Conservation (phyloP, 2,888 invertebrate species). For the Chalcis sispes region DNA sequence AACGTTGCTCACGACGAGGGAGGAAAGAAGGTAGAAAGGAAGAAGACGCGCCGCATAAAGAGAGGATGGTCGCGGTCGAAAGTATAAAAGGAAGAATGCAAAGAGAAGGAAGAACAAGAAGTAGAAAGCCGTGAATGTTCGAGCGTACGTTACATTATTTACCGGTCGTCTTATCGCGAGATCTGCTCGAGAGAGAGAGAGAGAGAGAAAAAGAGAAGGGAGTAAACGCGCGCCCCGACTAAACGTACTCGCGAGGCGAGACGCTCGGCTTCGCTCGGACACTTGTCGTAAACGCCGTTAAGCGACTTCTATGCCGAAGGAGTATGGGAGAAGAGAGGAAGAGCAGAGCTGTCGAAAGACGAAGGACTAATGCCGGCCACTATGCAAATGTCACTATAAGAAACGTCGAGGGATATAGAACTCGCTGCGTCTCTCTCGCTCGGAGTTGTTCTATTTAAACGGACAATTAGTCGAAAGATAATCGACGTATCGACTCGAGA, state of each 20-base stretch:
- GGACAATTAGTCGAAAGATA: conserved; percentile 19
- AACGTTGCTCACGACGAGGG: too few species aligned
- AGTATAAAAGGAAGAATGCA: not conserved
- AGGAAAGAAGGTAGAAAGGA: not conserved
- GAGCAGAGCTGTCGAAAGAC: not conserved
- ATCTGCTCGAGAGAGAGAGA: conserved; percentile 32
- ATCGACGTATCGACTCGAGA: not conserved
- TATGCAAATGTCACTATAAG: too few species aligned
- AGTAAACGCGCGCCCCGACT: not conserved
- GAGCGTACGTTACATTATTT: conserved; percentile 48
- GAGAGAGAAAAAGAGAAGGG: too few species aligned
- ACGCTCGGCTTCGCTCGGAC: not conserved
- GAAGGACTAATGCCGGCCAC: not conserved
- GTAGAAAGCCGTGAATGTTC: conserved; percentile 34
- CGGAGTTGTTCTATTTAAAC: conserved; percentile 23
- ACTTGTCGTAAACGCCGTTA: conserved; percentile 46
- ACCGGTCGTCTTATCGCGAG: conserved; percentile 43
- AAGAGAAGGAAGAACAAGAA: conserved; percentile 3
- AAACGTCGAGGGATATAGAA: not conserved
- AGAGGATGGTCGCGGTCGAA: not conserved
- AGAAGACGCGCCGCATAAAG: too few species aligned
- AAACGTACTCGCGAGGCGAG: not conserved
- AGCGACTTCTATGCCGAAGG: conserved; percentile 41
- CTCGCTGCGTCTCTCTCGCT: not conserved
- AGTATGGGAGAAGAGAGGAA: not conserved